These are phyloP conservation scores for Uloborus plumipes DNA, from an alignment of 2,888 invertebrate genomes.

Conservation along the genomic window DNA sequence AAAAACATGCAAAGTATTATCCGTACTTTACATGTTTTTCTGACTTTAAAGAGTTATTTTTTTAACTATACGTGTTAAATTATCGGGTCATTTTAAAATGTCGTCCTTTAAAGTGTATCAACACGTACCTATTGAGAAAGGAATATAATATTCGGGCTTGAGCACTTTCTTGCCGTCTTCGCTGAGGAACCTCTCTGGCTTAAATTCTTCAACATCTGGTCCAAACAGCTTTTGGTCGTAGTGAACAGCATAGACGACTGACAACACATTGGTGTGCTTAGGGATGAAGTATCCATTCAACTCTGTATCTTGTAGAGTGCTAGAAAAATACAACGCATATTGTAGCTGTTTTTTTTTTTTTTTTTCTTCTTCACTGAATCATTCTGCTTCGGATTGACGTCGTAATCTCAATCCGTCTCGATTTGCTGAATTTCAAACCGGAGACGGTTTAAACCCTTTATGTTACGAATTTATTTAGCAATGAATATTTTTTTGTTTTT, in stretches of 20 bases:
- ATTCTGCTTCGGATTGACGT: too few relatives aligned
- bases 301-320: slow-evolving; percentile 45
- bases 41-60: too few relatives aligned
- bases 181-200: slow-evolving; percentile 48
- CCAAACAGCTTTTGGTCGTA: slow-evolving; percentile 40
- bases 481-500: too few relatives aligned
- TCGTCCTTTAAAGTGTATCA: neutral
- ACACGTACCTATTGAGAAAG: slow-evolving; percentile 65
- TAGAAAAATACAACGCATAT: neutral
- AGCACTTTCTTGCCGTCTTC: slow-evolving; percentile 36
- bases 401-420: too few relatives aligned
- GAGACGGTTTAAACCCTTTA: too few relatives aligned
- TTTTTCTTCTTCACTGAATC: too few relatives aligned
- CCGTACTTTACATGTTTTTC: too few relatives aligned
- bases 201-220: slow-evolving; percentile 30
- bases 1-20: too few relatives aligned
- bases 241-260: slow-evolving; percentile 34
- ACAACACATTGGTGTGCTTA: slow-evolving; percentile 33
- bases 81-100: neutral
- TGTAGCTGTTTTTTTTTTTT: too few relatives aligned
- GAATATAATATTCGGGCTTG: slow-evolving; percentile 61
- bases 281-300: slow-evolving; percentile 52
- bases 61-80: too few relatives aligned
- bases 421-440: too few relatives aligned
- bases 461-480: too few relatives aligned